phyloP scores from a whole-genome alignment of 2,888 invertebrate species.

The Pogonocherus hispidulus region DNA sequence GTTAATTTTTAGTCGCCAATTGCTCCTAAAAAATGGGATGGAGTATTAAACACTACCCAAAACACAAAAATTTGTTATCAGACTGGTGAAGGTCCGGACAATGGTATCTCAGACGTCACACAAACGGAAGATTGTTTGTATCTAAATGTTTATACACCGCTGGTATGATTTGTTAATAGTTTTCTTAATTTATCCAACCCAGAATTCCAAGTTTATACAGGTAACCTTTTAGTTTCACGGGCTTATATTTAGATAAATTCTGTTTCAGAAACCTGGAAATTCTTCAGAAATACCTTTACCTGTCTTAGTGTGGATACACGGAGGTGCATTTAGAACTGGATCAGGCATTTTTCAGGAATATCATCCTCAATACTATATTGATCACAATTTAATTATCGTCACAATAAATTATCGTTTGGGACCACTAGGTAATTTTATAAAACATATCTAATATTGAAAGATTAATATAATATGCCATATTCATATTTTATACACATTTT shows the following conservation, averaged over 20 bases:
- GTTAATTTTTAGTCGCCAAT: conserved; percentile 45
- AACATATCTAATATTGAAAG: no score
- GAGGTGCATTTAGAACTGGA: conserved; percentile 48
- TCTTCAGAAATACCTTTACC: conserved; percentile 28
- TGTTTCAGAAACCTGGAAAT: background rate
- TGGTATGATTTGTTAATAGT: background rate
- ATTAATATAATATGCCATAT: no score
- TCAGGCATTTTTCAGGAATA: conserved; percentile 37
- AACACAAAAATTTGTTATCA: conserved; percentile 47
- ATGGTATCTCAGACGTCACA: background rate
- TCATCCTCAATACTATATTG: conserved; percentile 48
- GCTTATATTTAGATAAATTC: no score
- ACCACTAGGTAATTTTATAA: conserved; percentile 39
- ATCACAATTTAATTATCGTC: conserved; percentile 46
- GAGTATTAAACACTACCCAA: conserved; percentile 40
- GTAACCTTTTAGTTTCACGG: no score
- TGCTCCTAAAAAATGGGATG: conserved; percentile 47
- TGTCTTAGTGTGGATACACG: conserved; percentile 56
- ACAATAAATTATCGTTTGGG: conserved; percentile 49
- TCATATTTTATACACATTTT: no score
- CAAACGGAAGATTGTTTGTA: conserved; percentile 7
- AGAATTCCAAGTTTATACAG: no score
- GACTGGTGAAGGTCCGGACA: background rate
- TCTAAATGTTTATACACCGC: conserved; percentile 2
- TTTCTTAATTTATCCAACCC: background rate